phyloP scores from a whole-genome alignment of 2,888 invertebrate genomes.

The Drosophila anomalata region DNA sequence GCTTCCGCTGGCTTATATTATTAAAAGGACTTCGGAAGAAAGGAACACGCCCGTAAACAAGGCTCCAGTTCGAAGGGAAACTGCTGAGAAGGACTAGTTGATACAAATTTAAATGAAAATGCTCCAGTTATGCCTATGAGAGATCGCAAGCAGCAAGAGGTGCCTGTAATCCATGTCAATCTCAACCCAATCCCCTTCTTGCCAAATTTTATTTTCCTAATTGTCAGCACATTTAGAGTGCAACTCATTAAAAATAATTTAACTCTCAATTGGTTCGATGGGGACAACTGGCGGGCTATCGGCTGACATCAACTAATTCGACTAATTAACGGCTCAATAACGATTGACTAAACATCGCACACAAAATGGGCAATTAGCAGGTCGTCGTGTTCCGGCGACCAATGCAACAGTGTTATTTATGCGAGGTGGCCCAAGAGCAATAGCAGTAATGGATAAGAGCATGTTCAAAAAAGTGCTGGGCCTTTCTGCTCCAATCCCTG shows the following conservation, averaged over 20 bases:
- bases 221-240: constrained; percentile 5
- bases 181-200: too few relatives aligned
- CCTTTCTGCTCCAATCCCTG: too few relatives aligned
- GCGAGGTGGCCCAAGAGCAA: too few relatives aligned
- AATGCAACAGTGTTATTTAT: neutral
- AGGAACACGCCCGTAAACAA: constrained; percentile 61
- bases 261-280: constrained; percentile 46
- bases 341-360: constrained; percentile 34
- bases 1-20: constrained; percentile 76
- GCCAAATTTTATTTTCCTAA: neutral
- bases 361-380: constrained; percentile 34
- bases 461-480: too few relatives aligned
- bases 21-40: constrained; percentile 69
- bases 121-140: too few relatives aligned
- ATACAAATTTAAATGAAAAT: too few relatives aligned
- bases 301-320: constrained; percentile 58
- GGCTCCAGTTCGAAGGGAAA: neutral
- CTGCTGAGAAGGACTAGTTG: too few relatives aligned
- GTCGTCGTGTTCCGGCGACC: constrained; percentile 14
- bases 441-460: too few relatives aligned
- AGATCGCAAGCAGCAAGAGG: too few relatives aligned
- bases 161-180: too few relatives aligned
- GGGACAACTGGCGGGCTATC: constrained; percentile 30
- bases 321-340: constrained; percentile 41
- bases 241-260: constrained; percentile 64